Evolutionary conservation across 2,888 invertebrate species (phyloP), one percentile per base, ranked within the genome.

Genomic region (Tethea ocularis): DNA sequence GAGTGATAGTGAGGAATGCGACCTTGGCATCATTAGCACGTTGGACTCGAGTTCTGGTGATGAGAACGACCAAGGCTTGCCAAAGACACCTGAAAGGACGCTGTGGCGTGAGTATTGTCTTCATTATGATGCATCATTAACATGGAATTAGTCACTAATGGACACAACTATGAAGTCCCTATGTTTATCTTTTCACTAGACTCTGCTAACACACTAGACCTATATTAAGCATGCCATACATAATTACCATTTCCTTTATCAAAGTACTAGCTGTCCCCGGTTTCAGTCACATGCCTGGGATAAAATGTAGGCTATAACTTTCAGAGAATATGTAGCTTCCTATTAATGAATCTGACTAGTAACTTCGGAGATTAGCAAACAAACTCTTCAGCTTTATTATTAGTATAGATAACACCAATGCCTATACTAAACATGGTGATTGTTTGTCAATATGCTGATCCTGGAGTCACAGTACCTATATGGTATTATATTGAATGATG

Each of bases 21-120:
- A 94, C 72, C 83, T 95, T 61, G 95, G 94, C 57, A 94, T 93
- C 76, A 94, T 95, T 75, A 93, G 93, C 67, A 93, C 94, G 20
- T 72, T 95, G 60, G 92, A 93, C 70, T 90, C 93, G 57, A 93
- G 91, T 68, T 93, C 93, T 57, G 86, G 91, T 57, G 91, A 93
- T 20, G 93, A 93, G 62, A 86, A 83, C 23, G 90, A 91, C 64
- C 80, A 77, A 24, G 80, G 78, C 64, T 72, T 80, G 15, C 89
- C 86, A 0, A 89, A 82, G 74, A 93, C 91, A 0, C 91, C 91
- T 1, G 84, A 87, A 60, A 78, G 83, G 38, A 75, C 67, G 51
- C 63, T 77, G 38, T 88, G 88, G 88, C 86, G 93, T 93, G 68
- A 91, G 92, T 90, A 61, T 57, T 57, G 23, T 13, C 33, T 51